Evolutionary conservation across 2,888 invertebrate species (phyloP).

Genomic region (Heliconius ismenius): DNA sequence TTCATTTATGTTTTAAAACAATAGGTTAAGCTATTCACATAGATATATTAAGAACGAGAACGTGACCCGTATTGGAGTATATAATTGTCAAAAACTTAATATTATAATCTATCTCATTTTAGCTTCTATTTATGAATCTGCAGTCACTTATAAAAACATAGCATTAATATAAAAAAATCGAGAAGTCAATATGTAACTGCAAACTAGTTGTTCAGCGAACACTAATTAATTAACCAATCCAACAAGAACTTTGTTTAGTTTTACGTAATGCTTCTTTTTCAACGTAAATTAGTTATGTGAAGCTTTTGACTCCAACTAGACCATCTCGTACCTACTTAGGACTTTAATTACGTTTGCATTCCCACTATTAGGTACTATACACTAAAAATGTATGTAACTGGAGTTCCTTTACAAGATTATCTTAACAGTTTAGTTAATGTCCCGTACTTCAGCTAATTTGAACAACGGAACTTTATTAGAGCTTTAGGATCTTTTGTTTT

Average conservation of each 20-base stretch:
- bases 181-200: not conserved
- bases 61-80: too few species aligned
- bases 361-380: constrained; percentile 32
- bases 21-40: not conserved
- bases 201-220: constrained; percentile 1
- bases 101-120: too few species aligned
- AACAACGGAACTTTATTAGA: constrained; percentile 30
- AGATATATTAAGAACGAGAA: not conserved
- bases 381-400: constrained; percentile 37
- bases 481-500: constrained; percentile 13
- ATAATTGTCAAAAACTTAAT: too few species aligned
- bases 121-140: too few species aligned
- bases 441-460: constrained; percentile 10
- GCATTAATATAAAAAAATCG: not conserved
- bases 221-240: constrained; percentile 17
- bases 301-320: constrained; percentile 31
- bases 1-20: too few species aligned
- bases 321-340: constrained; percentile 28
- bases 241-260: constrained; percentile 14
- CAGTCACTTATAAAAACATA: too few species aligned
- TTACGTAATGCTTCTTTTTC: constrained; percentile 10
- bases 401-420: constrained; percentile 39
- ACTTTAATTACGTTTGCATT: constrained; percentile 38
- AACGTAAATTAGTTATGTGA: constrained; percentile 14
- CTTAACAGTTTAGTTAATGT: constrained; percentile 37